Conservation (phyloP, 1,140 invertebrate genomes). For the Oreohelix idahoensis region DNA sequence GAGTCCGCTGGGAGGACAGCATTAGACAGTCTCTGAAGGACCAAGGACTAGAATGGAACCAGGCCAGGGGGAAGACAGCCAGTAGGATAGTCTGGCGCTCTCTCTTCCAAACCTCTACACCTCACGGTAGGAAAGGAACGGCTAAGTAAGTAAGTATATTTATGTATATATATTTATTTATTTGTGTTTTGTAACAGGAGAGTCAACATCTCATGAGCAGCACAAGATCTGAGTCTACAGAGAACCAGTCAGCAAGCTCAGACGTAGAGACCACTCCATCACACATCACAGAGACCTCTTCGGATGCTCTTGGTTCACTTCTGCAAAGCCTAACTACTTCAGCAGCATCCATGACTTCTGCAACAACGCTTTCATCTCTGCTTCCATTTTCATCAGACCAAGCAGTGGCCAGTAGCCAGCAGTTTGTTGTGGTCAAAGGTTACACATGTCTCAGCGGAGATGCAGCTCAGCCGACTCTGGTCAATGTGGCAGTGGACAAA, state of each 20-base stretch:
- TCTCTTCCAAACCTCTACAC: too few relatives aligned
- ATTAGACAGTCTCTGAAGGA: too few relatives aligned
- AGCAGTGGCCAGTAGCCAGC: background rate
- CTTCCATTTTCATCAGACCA: background rate
- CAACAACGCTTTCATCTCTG: background rate
- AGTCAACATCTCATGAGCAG: background rate
- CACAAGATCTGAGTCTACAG: background rate
- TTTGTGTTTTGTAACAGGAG: background rate
- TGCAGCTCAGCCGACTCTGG: conserved; percentile 25
- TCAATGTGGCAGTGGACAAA: conserved; percentile 35
- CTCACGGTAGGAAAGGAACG: too few relatives aligned
- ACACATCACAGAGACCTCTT: background rate
- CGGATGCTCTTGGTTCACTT: background rate
- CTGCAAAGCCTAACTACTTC: background rate
- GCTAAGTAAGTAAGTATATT: too few relatives aligned
- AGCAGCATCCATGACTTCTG: background rate
- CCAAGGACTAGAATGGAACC: too few relatives aligned
- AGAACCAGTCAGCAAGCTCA: background rate
- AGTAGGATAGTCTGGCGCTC: too few relatives aligned
- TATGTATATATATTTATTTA: background rate
- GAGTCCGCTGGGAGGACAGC: too few relatives aligned
- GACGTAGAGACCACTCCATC: background rate
- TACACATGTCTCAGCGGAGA: conserved; percentile 20
- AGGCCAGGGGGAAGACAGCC: too few relatives aligned
- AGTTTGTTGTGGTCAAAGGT: conserved; percentile 33